These are phyloP conservation scores for Muraenolepis orangiensis DNA, from an alignment of 2,797 vertebrate genomes.

Conservation along the genomic window DNA sequence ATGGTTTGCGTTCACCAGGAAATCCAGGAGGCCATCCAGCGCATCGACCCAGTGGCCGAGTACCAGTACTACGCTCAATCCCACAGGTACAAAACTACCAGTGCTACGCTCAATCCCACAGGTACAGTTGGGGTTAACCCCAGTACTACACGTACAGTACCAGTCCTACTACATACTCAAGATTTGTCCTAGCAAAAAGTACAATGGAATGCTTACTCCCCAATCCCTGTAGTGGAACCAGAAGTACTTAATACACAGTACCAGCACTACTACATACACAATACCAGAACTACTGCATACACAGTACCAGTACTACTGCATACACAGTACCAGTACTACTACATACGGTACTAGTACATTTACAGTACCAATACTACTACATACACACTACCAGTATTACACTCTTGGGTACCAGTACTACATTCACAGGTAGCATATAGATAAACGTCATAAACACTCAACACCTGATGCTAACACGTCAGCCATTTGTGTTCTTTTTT, in stretches of 20 bases:
- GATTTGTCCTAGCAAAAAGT: too few relatives aligned
- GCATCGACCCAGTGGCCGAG: conserved; percentile 88
- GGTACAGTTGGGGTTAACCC: too few relatives aligned
- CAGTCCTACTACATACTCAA: too few relatives aligned
- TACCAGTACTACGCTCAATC: conserved; percentile 91
- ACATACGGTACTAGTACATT: too few relatives aligned
- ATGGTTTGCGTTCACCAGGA: conserved; percentile 93
- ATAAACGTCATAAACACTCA: not conserved
- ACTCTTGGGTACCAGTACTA: too few relatives aligned
- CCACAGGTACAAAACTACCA: conserved; percentile 78
- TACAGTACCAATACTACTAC: too few relatives aligned
- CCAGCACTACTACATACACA: too few relatives aligned
- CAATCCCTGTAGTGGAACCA: too few relatives aligned
- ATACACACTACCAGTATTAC: too few relatives aligned
- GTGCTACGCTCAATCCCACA: not conserved
- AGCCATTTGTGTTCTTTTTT: not conserved
- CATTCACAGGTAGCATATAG: too few relatives aligned
- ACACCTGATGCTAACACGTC: not conserved
- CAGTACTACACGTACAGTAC: not conserved
- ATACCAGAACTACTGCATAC: not conserved
- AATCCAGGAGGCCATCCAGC: conserved; percentile 85
- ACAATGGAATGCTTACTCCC: too few relatives aligned
- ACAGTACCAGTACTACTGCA: not conserved
- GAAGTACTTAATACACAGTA: not conserved
- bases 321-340: too few relatives aligned